Conservation (phyloP, 2,797 vertebrate genomes). For the Siniperca obscura region DNA sequence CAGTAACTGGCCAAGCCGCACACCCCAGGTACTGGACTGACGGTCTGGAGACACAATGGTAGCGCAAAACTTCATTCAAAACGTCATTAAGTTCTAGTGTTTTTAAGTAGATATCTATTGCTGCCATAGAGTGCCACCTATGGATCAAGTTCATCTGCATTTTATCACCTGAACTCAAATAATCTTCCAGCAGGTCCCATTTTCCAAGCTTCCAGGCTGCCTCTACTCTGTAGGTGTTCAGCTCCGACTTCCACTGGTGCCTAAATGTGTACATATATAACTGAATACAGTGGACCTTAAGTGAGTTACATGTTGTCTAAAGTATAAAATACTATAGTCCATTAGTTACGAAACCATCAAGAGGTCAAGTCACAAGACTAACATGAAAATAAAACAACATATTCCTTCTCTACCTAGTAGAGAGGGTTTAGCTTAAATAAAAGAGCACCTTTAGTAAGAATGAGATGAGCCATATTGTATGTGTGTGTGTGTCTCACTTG, state of each 20-base stretch:
- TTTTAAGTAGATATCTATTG: not conserved
- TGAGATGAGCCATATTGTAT: not conserved
- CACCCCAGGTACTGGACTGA: slow-evolving; percentile 94
- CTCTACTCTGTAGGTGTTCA: slow-evolving; percentile 97
- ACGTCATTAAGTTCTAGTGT: not conserved
- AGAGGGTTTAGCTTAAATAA: not conserved
- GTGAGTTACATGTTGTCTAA: not conserved
- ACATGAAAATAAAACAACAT: slow-evolving; percentile 6
- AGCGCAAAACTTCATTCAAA: not conserved
- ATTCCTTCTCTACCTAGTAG: not conserved
- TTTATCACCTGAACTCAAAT: slow-evolving; percentile 90
- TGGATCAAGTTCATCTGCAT: not conserved
- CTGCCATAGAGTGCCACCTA: not conserved
- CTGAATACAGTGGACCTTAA: not conserved
- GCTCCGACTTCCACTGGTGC: slow-evolving; percentile 94
- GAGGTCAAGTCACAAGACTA: not conserved
- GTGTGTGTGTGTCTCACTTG: slow-evolving; percentile 84
- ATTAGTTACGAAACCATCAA: not conserved
- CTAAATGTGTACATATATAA: slow-evolving; percentile 72
- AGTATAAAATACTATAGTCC: not conserved
- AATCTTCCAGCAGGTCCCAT: slow-evolving; percentile 96
- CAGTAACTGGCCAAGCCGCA: slow-evolving; percentile 92
- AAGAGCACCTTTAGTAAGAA: not conserved
- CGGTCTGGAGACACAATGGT: slow-evolving; percentile 80
- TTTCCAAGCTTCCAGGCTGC: slow-evolving; percentile 97